Evolutionary conservation across 1,140 invertebrate genomes (phyloP).

Genomic region (Megalopta genalis): DNA sequence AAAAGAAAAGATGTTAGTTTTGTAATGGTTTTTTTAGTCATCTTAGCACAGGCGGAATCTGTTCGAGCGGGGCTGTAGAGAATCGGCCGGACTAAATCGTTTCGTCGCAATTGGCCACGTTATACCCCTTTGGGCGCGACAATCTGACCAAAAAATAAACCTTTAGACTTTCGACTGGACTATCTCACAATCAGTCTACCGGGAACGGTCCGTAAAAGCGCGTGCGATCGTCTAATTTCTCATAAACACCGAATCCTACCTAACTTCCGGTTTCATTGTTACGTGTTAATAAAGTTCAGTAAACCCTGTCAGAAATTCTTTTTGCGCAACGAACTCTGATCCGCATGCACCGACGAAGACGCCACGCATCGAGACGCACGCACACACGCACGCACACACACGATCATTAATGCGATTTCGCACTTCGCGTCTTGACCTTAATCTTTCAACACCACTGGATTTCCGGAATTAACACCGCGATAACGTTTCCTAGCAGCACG

Average conservation of each 20-base stretch:
- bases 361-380: neutral
- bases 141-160: constrained; percentile 60
- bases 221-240: constrained; percentile 31
- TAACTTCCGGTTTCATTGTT: constrained; percentile 34
- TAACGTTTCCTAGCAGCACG: neutral
- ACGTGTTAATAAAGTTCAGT: constrained; percentile 40
- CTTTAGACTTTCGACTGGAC: constrained; percentile 38
- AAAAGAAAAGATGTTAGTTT: constrained; percentile 56
- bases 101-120: constrained; percentile 24
- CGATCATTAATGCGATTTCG: constrained; percentile 12
- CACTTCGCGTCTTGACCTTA: constrained; percentile 24
- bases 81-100: constrained; percentile 2
- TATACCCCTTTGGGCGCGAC: constrained; percentile 53
- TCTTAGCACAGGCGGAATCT: constrained; percentile 8
- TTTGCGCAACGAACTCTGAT: neutral
- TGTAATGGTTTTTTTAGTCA: constrained; percentile 56
- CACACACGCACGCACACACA: neutral
- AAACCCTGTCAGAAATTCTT: constrained; percentile 12
- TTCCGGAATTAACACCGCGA: neutral
- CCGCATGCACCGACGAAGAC: neutral
- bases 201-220: constrained; percentile 29
- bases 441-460: constrained; percentile 2
- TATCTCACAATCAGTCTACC: constrained; percentile 37
- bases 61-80: neutral
- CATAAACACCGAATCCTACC: neutral